These are phyloP conservation scores for Crematogaster levior DNA, from an alignment of 2,888 invertebrate species.

Conservation along the genomic window DNA sequence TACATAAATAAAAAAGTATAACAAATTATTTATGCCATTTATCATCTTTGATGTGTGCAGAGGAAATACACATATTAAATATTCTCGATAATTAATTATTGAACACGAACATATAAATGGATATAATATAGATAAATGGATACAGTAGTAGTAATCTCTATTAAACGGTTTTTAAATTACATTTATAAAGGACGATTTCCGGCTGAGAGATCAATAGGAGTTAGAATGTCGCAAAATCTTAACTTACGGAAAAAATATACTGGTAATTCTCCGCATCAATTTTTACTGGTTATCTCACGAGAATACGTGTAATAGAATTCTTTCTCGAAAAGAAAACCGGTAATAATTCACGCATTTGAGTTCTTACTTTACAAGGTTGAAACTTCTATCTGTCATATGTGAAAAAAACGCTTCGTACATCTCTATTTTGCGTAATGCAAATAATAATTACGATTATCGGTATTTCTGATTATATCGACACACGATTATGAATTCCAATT, in stretches of 20 bases:
- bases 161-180: neutral
- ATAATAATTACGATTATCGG: conserved; percentile 15
- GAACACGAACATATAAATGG: neutral
- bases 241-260: neutral
- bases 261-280: neutral
- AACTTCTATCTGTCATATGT: neutral
- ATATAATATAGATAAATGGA: neutral
- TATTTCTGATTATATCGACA: conserved; percentile 4
- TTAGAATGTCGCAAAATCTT: neutral
- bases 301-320: neutral
- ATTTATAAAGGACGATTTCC: neutral
- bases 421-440: neutral
- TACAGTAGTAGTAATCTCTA: neutral
- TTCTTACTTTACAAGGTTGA: neutral
- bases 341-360: neutral
- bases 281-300: neutral
- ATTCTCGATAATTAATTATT: conserved; percentile 19
- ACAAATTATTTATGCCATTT: conserved; percentile 9
- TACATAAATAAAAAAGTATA: neutral
- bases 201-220: neutral
- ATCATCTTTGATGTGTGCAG: neutral
- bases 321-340: neutral
- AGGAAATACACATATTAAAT: neutral
- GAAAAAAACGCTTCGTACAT: neutral
- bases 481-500: conserved; percentile 25